Evolutionary conservation across 2,113 vertebrate species (phyloP).

Genomic region (Caranx ignobilis): DNA sequence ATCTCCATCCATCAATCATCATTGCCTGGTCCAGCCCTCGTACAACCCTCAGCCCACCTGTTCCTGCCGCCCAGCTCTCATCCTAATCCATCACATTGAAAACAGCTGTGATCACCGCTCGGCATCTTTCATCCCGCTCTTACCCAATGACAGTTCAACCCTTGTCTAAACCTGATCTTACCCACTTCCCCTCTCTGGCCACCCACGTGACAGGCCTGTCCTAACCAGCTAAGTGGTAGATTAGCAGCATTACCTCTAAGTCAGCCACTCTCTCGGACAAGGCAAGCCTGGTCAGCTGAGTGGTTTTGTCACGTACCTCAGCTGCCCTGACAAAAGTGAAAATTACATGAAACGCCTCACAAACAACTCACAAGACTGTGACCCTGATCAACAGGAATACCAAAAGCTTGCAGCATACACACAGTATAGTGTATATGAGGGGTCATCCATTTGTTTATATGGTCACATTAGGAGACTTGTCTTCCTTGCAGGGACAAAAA

Average conservation of each 20-base stretch:
- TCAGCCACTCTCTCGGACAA: slow-evolving; percentile 44
- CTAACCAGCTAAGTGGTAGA: slow-evolving; percentile 77
- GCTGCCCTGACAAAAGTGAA: slow-evolving; percentile 35
- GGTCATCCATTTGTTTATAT: no score
- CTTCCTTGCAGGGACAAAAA: no score
- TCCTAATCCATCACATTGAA: slow-evolving; percentile 49
- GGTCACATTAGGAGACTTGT: no score
- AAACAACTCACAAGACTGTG: slow-evolving; percentile 18
- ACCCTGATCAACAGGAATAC: slow-evolving; percentile 1
- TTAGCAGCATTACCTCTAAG: slow-evolving; percentile 75
- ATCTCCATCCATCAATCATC: slow-evolving; percentile 37
- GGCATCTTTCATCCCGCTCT: slow-evolving; percentile 22
- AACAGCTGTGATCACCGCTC: slow-evolving; percentile 39
- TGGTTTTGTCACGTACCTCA: slow-evolving; percentile 41
- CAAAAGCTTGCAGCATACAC: neutral
- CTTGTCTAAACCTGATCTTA: slow-evolving; percentile 38
- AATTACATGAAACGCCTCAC: slow-evolving; percentile 27
- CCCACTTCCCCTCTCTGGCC: slow-evolving; percentile 6
- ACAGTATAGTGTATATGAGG: no score
- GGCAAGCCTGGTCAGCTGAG: slow-evolving; percentile 71
- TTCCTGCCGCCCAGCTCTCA: slow-evolving; percentile 37
- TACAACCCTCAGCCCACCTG: slow-evolving; percentile 40
- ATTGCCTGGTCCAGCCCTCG: slow-evolving; percentile 8
- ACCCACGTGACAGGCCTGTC: slow-evolving; percentile 58
- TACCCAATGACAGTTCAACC: slow-evolving; percentile 36